Percentiles rank a stretch among this genome's conserved stretches.
Conservation (phyloP, 92 coral and sea anemone genomes). For the Muricea muricata region DNA sequence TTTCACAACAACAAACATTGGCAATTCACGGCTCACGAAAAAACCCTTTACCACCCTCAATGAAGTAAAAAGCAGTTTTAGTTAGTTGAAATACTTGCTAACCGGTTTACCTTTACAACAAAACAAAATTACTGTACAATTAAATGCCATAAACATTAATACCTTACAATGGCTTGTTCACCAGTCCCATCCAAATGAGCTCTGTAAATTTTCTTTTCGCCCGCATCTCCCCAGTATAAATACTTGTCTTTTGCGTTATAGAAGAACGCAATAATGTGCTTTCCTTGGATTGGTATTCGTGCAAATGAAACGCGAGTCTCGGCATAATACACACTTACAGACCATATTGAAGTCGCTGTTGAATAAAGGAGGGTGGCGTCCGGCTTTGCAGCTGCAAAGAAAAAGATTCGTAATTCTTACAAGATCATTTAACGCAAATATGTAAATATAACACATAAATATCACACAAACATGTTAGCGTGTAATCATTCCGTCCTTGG, state of each 20-base stretch:
- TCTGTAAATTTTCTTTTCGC: slow-evolving; percentile 68
- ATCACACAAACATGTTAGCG: too few relatives aligned
- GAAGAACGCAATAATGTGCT: slow-evolving; percentile 71
- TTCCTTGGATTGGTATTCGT: slow-evolving; percentile 76
- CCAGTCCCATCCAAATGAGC: slow-evolving; percentile 76
- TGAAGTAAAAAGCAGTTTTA: too few relatives aligned
- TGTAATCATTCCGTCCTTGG: too few relatives aligned
- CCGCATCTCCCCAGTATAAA: slow-evolving; percentile 86
- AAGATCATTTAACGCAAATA: too few relatives aligned
- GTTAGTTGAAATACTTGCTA: too few relatives aligned
- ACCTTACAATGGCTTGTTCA: slow-evolving; percentile 69
- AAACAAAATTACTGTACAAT: too few relatives aligned
- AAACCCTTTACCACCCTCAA: too few relatives aligned
- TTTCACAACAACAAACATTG: too few relatives aligned
- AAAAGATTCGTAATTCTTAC: not conserved
- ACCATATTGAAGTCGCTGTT: slow-evolving; percentile 72
- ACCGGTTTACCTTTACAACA: too few relatives aligned
- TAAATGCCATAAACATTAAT: too few relatives aligned
- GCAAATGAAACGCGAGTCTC: slow-evolving; percentile 59
- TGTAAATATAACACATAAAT: too few relatives aligned
- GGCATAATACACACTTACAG: slow-evolving; percentile 62
- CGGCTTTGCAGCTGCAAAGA: slow-evolving; percentile 34
- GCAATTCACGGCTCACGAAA: too few relatives aligned
- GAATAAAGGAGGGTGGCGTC: slow-evolving; percentile 75
- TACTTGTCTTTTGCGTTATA: slow-evolving; percentile 81